Evolutionary conservation across 2,888 invertebrate genomes (phyloP), one percentile per base, ranked within the genome.

Genomic region (Tiliacea citrago): DNA sequence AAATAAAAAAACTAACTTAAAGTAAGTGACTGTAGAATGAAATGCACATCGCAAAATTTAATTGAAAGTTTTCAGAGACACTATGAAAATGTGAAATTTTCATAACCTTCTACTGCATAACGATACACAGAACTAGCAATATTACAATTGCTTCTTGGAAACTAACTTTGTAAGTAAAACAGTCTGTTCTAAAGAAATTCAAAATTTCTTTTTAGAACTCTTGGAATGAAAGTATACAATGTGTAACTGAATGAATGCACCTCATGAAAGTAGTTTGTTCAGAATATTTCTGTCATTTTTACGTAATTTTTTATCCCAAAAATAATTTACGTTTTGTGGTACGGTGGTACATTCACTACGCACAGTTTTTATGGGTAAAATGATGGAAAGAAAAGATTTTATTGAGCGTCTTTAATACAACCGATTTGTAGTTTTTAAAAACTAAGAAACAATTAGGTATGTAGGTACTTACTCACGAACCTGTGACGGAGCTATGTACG

Each of bases 1-100:
- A 80, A 67, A 62, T 2, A 62, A 73, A 70, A n/a, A 61, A 8
- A 3, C 60, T 12, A 39, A 13, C 55, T 39, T 35, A 61, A 49
- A 73, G 9, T 4, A 12, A 29, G 13, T 66, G 60, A 65, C 8
- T 16, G 13, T 51, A 8, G 49, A 51, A 60, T 73, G 13, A 68
- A 57, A 68, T 63, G 8, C n/a, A 67, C 0, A 45, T n/a, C 53
- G 12, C 0, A 42, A 73, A 57, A 51, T 29, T 61, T 63, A 77
- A 63, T 65, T 16, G 24, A 45, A 62, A 13, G 1, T n/a, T 29
- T 60, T 65, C 55, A 49, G 2, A 42, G 24, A 35, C 16, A 47
- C 12, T 24, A 18, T 49, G 0, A 42, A 53, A 73, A 53, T 55
- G 35, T 8, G 21, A 58, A 55, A 4, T 35, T 47, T 29, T 39